Evolutionary conservation across 2,113 vertebrate species (phyloP).

Genomic region (Anseranas semipalmata): DNA sequence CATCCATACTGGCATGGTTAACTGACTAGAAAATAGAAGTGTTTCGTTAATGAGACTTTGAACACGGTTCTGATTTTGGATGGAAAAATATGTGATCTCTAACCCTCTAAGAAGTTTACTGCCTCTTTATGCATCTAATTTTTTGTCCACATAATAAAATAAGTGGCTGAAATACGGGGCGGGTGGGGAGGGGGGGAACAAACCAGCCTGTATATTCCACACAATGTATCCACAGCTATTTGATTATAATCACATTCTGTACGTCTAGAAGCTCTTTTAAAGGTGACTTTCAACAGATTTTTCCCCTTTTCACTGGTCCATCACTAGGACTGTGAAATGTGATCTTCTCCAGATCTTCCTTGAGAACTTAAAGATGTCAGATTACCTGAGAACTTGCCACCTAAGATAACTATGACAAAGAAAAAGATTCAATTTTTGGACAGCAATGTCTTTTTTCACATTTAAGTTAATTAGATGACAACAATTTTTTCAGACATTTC

Average conservation of each 20-base stretch:
- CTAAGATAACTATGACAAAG: accelerated
- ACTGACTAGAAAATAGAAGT: background rate
- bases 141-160: no score
- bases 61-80: background rate
- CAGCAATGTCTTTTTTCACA: accelerated
- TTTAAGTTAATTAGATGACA: background rate
- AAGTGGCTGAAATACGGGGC: background rate
- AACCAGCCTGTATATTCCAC: background rate
- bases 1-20: background rate
- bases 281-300: background rate
- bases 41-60: background rate
- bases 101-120: background rate
- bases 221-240: background rate
- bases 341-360: background rate
- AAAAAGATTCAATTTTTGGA: background rate
- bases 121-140: no score
- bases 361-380: background rate
- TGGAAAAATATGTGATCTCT: background rate
- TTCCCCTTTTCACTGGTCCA: background rate
- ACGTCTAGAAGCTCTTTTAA: background rate
- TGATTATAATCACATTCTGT: background rate
- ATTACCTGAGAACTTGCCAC: background rate
- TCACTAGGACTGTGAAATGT: background rate
- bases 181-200: background rate
- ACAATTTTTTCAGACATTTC: background rate